These are phyloP conservation scores for Schrankia costaestrigalis DNA, from an alignment of 2,888 invertebrate genomes.

Conservation along the genomic window DNA sequence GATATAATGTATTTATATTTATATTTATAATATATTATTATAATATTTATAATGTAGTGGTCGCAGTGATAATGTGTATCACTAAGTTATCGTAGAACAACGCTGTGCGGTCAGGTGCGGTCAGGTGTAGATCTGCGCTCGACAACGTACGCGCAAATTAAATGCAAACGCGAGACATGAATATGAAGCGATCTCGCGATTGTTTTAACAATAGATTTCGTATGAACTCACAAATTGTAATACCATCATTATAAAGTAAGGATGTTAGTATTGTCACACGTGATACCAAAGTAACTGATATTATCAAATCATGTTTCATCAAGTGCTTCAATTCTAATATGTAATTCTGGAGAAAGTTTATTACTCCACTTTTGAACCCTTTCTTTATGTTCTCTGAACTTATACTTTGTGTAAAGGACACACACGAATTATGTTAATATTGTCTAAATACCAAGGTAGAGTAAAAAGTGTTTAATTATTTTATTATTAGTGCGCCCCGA, in stretches of 20 bases:
- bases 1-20: no score
- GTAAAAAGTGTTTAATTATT: no score
- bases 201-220: slow-evolving; percentile 42
- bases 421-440: no score
- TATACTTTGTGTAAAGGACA: no score
- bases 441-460: no score
- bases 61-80: slow-evolving; percentile 41
- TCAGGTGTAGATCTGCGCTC: slow-evolving; percentile 41
- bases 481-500: no score
- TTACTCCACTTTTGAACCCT: no score
- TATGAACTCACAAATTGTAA: slow-evolving; percentile 40
- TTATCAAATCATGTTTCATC: not conserved
- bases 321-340: no score
- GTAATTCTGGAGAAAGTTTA: no score
- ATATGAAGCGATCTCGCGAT: slow-evolving; percentile 43
- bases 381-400: no score
- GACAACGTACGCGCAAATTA: slow-evolving; percentile 46
- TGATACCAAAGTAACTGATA: not conserved
- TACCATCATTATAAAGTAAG: slow-evolving; percentile 20
- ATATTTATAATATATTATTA: no score
- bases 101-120: slow-evolving; percentile 28
- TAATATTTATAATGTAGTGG: no score
- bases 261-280: slow-evolving; percentile 6
- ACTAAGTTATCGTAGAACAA: slow-evolving; percentile 30
- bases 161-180: slow-evolving; percentile 46